phyloP scores from a whole-genome alignment of 1,140 invertebrate species.

The Pseudomyrmex dendroicus region DNA sequence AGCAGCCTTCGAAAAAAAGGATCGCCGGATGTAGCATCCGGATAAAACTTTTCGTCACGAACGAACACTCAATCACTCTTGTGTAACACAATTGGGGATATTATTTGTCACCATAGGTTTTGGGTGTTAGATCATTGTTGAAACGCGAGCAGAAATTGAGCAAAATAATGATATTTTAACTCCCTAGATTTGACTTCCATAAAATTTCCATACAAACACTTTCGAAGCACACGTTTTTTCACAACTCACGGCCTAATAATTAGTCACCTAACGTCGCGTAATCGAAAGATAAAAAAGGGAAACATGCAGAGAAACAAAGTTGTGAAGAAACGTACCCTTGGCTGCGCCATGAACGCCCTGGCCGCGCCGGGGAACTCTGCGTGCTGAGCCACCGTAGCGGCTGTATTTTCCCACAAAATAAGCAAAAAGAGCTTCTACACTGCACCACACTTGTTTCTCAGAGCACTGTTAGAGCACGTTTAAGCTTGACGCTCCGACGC shows the following conservation, averaged over 20 bases:
- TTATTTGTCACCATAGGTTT: too few relatives aligned
- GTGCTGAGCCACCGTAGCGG: conserved; percentile 87
- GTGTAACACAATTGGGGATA: background rate
- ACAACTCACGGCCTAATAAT: background rate
- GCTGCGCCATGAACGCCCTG: conserved; percentile 89
- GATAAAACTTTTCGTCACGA: background rate
- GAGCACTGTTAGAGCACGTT: conserved; percentile 62
- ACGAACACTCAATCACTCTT: conserved; percentile 13
- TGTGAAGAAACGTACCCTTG: conserved; percentile 86
- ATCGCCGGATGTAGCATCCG: background rate
- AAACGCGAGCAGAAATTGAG: background rate
- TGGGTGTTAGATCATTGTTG: too few relatives aligned
- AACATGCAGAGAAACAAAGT: background rate
- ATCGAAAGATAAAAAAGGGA: background rate
- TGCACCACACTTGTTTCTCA: conserved; percentile 68
- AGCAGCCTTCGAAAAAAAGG: background rate
- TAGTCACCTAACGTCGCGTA: background rate
- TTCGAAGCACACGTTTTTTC: background rate
- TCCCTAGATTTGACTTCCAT: background rate
- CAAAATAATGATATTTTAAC: background rate
- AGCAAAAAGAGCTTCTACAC: conserved; percentile 77
- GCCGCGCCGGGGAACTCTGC: conserved; percentile 86
- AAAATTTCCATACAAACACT: background rate
- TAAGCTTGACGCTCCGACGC: conserved; percentile 47
- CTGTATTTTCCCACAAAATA: conserved; percentile 84